These are phyloP conservation scores for Balearica regulorum DNA, from an alignment of 2,797 vertebrate species.

Conservation along the genomic window DNA sequence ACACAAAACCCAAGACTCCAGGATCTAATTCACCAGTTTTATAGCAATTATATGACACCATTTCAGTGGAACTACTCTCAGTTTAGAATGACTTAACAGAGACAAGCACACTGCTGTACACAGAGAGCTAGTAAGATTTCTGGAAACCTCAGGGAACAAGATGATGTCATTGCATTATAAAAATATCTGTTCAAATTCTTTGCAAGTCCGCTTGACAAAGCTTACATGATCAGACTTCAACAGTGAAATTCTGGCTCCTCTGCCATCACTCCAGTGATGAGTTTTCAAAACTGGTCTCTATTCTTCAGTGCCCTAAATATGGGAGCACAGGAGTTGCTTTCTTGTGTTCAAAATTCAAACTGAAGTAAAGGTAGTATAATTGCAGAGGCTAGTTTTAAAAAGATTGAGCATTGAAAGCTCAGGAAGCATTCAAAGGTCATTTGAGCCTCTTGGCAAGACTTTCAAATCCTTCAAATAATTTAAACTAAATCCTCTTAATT, in stretches of 20 bases:
- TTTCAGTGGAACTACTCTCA: not conserved
- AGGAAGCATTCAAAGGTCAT: not conserved
- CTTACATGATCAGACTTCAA: not conserved
- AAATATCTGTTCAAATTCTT: slow-evolving; percentile 27
- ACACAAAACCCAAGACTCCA: not conserved
- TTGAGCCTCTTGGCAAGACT: not conserved
- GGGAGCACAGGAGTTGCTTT: not conserved
- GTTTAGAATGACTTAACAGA: not conserved
- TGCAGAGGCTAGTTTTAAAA: not conserved
- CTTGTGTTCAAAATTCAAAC: not conserved
- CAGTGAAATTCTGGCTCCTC: not conserved
- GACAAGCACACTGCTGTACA: not conserved
- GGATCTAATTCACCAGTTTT: not conserved
- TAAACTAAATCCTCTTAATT: not conserved
- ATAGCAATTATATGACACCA: not conserved
- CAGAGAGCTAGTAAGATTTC: not conserved
- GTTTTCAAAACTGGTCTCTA: not conserved
- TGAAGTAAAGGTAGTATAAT: not conserved
- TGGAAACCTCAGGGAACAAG: slow-evolving; percentile 34
- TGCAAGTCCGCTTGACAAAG: not conserved
- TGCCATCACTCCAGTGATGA: not conserved
- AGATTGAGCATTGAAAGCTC: not conserved
- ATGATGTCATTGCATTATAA: slow-evolving; percentile 35
- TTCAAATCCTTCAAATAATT: slow-evolving; percentile 8
- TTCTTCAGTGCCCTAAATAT: not conserved